Evolutionary conservation across 2,113 vertebrate genomes (phyloP).

Genomic region (Puffinus mauretanicus): DNA sequence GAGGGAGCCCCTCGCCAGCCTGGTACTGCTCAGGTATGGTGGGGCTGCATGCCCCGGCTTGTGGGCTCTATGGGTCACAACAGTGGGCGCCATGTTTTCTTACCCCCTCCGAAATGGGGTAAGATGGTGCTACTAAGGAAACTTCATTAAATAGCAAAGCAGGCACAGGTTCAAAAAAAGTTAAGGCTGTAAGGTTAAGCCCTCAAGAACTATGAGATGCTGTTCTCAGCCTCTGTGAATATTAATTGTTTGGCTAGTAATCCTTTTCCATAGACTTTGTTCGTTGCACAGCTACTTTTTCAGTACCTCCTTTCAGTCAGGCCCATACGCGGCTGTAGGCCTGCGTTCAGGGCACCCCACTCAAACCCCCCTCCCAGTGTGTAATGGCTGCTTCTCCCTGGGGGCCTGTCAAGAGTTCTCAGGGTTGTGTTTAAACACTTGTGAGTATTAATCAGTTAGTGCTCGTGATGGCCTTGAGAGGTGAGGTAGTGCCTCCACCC

Average conservation of each 20-base stretch:
- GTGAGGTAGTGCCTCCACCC: not conserved
- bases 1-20: not conserved
- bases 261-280: not conserved
- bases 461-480: not conserved
- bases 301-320: not conserved
- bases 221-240: not conserved
- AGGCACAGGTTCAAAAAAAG: no score
- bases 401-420: fast-evolving
- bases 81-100: fast-evolving
- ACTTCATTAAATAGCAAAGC: not conserved
- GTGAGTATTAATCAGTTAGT: not conserved
- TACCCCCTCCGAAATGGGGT: not conserved
- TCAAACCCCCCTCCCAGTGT: not conserved
- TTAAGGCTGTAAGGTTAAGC: not conserved
- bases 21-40: not conserved
- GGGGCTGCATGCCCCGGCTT: fast-evolving
- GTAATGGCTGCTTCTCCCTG: not conserved
- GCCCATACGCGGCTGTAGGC: fast-evolving
- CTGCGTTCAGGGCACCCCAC: no score
- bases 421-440: not conserved
- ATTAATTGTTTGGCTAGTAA: not conserved
- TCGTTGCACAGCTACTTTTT: not conserved
- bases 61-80: not conserved
- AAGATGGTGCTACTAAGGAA: not conserved
- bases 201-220: not conserved